A percentile compares a stretch with the other conserved stretches of the same genome.
Conservation (phyloP, 2,888 invertebrate genomes). For the Toxonevra muliebris region DNA sequence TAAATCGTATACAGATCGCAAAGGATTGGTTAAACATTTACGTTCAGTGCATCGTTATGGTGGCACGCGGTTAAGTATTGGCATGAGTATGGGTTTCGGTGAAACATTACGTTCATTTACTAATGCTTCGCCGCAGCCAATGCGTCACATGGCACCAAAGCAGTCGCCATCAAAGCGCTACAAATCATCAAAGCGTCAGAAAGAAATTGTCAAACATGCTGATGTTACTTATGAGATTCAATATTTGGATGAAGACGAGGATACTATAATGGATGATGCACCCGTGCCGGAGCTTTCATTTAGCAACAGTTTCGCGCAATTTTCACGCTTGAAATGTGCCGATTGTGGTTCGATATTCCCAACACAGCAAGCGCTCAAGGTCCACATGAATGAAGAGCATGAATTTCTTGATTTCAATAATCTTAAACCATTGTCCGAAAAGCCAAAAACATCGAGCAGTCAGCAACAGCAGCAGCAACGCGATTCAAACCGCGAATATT, state of each 20-base stretch:
- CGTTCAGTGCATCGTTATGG: constrained; percentile 48
- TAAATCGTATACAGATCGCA: constrained; percentile 58
- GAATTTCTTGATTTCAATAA: constrained; percentile 44
- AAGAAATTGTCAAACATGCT: constrained; percentile 54
- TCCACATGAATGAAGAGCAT: constrained; percentile 54
- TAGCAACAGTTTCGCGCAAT: constrained; percentile 39
- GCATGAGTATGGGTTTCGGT: background rate
- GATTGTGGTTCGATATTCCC: constrained; percentile 52
- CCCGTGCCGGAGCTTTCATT: constrained; percentile 29
- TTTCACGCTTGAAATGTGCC: constrained; percentile 42
- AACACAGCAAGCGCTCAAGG: constrained; percentile 46
- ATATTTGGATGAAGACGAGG: constrained; percentile 55
- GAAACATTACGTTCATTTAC: constrained; percentile 3
- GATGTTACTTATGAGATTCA: constrained; percentile 57
- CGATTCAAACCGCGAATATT: background rate
- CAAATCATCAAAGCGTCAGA: constrained; percentile 40
- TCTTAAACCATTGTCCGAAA: constrained; percentile 24
- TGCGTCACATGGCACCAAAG: constrained; percentile 1
- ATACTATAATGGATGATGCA: constrained; percentile 50
- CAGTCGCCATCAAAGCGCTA: constrained; percentile 8
- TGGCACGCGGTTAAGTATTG: background rate
- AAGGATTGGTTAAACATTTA: constrained; percentile 57
- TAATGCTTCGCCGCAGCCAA: constrained; percentile 13
- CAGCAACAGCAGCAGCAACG: constrained; percentile 6
- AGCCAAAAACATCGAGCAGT: constrained; percentile 6